A percentile compares a stretch with the other conserved stretches of the same genome.
phyloP scores from a whole-genome alignment of 2,797 vertebrate species.

The Myiotriccus ornatus region DNA sequence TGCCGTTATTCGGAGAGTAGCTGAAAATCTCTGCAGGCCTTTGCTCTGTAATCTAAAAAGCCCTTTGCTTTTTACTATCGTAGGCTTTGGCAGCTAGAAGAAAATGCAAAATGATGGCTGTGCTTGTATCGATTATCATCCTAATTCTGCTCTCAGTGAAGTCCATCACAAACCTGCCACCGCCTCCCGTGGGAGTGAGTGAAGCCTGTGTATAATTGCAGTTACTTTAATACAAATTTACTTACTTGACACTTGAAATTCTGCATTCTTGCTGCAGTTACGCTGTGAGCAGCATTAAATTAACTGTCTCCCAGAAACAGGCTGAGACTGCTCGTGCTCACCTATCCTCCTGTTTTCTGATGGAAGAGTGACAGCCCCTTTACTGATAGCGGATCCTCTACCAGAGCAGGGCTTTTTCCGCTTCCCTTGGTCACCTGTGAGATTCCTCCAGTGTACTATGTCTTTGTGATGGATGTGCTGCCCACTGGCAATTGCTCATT shows the following conservation, averaged over 20 bases:
- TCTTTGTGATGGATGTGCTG: not conserved
- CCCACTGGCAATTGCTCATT: slow-evolving; percentile 6
- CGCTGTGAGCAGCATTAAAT: slow-evolving; percentile 22
- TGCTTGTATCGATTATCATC: slow-evolving; percentile 60
- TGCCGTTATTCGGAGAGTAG: slow-evolving; percentile 49
- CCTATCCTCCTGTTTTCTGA: not conserved
- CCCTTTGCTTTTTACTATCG: slow-evolving; percentile 47
- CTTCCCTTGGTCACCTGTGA: not conserved
- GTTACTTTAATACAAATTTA: slow-evolving; percentile 56
- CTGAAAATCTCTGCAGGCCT: slow-evolving; percentile 62
- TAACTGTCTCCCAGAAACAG: not conserved
- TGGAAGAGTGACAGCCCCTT: not conserved
- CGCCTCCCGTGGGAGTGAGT: not conserved
- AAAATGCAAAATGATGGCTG: slow-evolving; percentile 62
- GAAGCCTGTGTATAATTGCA: slow-evolving; percentile 53
- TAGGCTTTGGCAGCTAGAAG: slow-evolving; percentile 51
- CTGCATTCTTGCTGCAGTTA: slow-evolving; percentile 41
- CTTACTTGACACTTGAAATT: slow-evolving; percentile 45
- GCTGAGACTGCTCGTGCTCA: rapidly evolving
- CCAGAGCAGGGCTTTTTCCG: not conserved
- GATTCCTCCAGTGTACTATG: rapidly evolving
- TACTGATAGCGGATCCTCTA: not conserved
- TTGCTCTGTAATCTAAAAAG: slow-evolving; percentile 59
- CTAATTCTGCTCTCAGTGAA: slow-evolving; percentile 50
- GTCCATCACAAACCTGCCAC: slow-evolving; percentile 40